Percentiles rank a stretch among this genome's conserved stretches.
phyloP scores from a whole-genome alignment of 1,140 invertebrate species.

The Metopolophium dirhodum region DNA sequence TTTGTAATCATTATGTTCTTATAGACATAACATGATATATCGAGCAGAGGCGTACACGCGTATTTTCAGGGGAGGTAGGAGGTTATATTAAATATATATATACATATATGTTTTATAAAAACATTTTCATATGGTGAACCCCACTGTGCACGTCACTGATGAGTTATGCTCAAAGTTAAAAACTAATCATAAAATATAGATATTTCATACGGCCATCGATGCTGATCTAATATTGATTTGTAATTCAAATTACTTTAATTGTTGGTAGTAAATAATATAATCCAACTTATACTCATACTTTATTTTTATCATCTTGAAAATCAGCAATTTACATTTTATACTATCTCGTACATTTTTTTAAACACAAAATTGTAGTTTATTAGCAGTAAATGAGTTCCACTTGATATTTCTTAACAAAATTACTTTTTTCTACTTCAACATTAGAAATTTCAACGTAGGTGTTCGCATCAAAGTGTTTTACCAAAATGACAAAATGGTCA shows the following conservation, averaged over 20 bases:
- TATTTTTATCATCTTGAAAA: neutral
- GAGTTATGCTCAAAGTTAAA: neutral
- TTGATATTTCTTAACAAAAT: neutral
- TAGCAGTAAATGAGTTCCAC: neutral
- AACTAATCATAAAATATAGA: neutral
- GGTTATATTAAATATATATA: neutral
- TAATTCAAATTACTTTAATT: neutral
- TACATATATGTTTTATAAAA: neutral
- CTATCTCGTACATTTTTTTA: neutral
- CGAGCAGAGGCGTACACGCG: neutral
- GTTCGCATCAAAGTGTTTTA: no score
- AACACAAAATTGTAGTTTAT: neutral
- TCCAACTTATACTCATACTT: neutral
- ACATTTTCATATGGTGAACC: neutral
- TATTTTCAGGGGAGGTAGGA: neutral
- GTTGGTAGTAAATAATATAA: neutral
- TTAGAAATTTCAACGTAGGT: neutral
- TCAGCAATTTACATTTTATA: neutral
- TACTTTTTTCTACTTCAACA: neutral
- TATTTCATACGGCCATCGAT: no score
- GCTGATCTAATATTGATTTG: neutral
- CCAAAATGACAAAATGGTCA: neutral
- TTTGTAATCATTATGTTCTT: neutral
- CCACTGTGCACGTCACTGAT: neutral
- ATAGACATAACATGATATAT: neutral